Base-by-base conservation (phyloP, 2,797 vertebrate species). In the Tokudaia muenninki region DNA sequence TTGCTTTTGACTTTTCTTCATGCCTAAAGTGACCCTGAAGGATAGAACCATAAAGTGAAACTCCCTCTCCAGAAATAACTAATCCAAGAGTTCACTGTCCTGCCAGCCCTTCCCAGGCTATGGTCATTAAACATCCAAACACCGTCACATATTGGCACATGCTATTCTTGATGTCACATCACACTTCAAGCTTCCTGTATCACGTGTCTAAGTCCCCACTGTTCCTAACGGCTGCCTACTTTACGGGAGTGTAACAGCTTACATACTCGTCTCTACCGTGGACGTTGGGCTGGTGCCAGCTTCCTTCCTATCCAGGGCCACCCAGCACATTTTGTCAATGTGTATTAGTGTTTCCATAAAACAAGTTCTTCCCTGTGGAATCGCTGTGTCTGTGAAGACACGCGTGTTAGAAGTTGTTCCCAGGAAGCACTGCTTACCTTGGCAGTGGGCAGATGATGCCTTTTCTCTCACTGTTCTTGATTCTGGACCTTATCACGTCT, bases 1-100 rank as follows among this genome's bases (percentile, higher is more conserved):
- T 93, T 91, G 74, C 22, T 81, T 96, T 91, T 91, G 63, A 59
- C 13, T 77, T 92, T 83, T 65, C 37, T 10, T 92, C n/a, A 31
- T 17, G 1, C 79, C 90, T 87, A 50, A 91, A 88, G 31, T 83
- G 52, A 84, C 72, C 87, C 16, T 80, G 24, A 90, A 87, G 7
- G 74, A 29, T 81, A 78, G 63, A 87, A 52, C n/a, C 72, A 34
- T 59, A 84, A 61, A 67, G 47, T 92, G 57, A 84, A 84, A 67
- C 72, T 41, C 87, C 3, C 52, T 84, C 44, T 80, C 47, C 74
- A 50, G 63, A 55, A 41, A 26, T 90, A 74, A 84, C 57, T 88
- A 55, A 74, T n/a, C 26, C 44, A 84, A 29, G 11, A 87, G 78
- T 67, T 59, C 81, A n/a, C 4, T 75, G 9, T n/a, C 65, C 78